A percentile compares a stretch with the other conserved stretches of the same genome.
Conservation (phyloP, 2,797 vertebrate species). For the Rhabdophis nuchalis region DNA sequence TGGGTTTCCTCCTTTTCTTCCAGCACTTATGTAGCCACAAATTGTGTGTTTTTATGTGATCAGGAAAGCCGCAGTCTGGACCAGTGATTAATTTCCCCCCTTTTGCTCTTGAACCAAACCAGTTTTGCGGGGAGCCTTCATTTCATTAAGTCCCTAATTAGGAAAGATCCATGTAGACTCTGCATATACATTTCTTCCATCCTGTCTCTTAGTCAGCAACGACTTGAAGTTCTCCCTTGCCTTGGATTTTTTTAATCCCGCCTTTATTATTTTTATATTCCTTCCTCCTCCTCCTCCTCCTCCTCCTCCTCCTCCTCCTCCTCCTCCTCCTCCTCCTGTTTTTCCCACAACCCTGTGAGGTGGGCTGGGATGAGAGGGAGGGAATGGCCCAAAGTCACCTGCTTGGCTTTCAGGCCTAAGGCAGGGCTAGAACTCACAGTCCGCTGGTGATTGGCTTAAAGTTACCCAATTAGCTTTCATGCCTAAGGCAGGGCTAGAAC, state of each 20-base stretch:
- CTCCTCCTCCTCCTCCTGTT: not conserved
- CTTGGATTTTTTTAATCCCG: fast-evolving
- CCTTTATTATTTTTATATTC: not conserved
- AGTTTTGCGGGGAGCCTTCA: not conserved
- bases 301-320: too few species aligned
- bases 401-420: not conserved
- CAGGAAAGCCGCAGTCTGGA: not conserved
- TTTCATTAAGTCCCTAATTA: not conserved
- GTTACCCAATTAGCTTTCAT: not conserved
- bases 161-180: not conserved
- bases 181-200: not conserved
- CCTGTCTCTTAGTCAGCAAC: not conserved
- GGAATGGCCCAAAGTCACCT: not conserved
- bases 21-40: not conserved
- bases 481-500: not conserved
- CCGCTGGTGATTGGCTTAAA: not conserved
- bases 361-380: not conserved
- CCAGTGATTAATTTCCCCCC: not conserved
- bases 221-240: not conserved
- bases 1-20: not conserved
- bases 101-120: not conserved
- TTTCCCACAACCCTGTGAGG: not conserved
- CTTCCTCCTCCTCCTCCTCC: too few species aligned
- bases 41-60: not conserved
- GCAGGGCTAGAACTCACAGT: not conserved